Conservation (phyloP, 2,797 vertebrate genomes). For the Chelonia mydas region DNA sequence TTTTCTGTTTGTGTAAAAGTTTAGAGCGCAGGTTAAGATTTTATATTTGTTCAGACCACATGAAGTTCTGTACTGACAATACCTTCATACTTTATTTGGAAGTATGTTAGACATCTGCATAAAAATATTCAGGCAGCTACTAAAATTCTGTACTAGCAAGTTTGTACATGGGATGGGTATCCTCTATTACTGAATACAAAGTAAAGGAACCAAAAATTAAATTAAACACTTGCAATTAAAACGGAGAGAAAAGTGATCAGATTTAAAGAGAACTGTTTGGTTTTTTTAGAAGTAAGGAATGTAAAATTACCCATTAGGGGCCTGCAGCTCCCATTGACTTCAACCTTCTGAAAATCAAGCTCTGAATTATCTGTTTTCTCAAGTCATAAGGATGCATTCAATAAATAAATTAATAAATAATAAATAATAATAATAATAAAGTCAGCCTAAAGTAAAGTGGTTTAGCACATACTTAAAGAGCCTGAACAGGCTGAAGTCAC, state of each 20-base stretch:
- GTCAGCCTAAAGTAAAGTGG: background rate
- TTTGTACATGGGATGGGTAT: conserved; percentile 16
- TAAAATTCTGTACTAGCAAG: conserved; percentile 25
- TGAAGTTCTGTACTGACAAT: background rate
- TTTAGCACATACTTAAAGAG: background rate
- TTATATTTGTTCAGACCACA: background rate
- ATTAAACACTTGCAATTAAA: background rate
- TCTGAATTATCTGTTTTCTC: background rate
- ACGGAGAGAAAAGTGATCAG: conserved; percentile 18
- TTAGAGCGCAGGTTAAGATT: background rate
- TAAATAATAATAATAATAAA: background rate
- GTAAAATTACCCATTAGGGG: background rate
- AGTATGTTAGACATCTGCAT: conserved; percentile 26
- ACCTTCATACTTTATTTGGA: background rate
- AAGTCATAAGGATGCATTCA: background rate
- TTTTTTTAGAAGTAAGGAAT: background rate
- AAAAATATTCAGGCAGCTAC: conserved; percentile 43
- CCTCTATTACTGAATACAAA: conserved; percentile 3
- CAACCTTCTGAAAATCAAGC: background rate
- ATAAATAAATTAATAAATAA: background rate
- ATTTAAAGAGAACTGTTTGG: conserved; percentile 15
- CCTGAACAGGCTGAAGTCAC: background rate
- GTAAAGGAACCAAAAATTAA: background rate
- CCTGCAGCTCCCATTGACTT: background rate
- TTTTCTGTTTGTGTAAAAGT: background rate